phyloP scores from a whole-genome alignment of 1,140 invertebrate genomes.

The Brachystomella parvula region DNA sequence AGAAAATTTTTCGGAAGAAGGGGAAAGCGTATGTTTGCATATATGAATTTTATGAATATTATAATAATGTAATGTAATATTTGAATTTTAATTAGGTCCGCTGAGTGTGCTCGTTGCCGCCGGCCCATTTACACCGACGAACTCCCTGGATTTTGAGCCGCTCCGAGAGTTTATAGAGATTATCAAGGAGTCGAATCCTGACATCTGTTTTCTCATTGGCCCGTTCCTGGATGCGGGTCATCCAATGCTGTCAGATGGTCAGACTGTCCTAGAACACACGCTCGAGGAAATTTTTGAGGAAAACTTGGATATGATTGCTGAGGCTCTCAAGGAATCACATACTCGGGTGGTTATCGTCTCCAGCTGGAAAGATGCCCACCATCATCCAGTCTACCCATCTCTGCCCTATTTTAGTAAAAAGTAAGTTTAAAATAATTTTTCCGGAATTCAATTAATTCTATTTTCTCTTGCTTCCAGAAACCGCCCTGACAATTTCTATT shows the following conservation, averaged over 20 bases:
- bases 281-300: slow-evolving; percentile 63
- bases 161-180: slow-evolving; percentile 65
- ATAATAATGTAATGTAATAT: slow-evolving; percentile 20
- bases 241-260: slow-evolving; percentile 49
- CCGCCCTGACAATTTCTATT: neutral
- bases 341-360: slow-evolving; percentile 66
- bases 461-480: neutral
- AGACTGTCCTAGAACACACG: slow-evolving; percentile 50
- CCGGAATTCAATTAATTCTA: neutral
- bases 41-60: neutral
- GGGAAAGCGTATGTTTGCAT: neutral
- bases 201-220: slow-evolving; percentile 70
- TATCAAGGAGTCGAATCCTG: slow-evolving; percentile 60
- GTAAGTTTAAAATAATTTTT: neutral
- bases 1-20: neutral
- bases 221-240: slow-evolving; percentile 71
- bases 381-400: slow-evolving; percentile 71
- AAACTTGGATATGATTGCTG: slow-evolving; percentile 53
- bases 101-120: slow-evolving; percentile 65
- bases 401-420: slow-evolving; percentile 50
- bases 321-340: slow-evolving; percentile 28
- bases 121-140: slow-evolving; percentile 71
- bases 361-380: slow-evolving; percentile 65
- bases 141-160: slow-evolving; percentile 70
- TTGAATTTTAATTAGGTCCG: slow-evolving; percentile 44